A percentile compares a stretch with the other conserved stretches of the same genome.
Evolutionary conservation across 2,888 invertebrate genomes (phyloP).

Genomic region (Polymixis lichenea): DNA sequence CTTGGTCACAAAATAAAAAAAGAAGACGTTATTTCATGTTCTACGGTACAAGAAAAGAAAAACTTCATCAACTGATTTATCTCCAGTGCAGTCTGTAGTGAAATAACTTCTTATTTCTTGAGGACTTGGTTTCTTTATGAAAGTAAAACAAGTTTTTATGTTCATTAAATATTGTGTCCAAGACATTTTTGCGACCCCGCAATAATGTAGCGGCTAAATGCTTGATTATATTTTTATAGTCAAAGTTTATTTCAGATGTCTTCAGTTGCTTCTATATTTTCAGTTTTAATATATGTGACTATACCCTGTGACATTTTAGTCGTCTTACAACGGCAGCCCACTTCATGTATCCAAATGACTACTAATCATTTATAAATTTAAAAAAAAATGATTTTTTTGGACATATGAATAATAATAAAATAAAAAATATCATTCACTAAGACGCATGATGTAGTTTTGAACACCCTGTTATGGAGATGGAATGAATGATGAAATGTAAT

Average conservation of each 20-base stretch:
- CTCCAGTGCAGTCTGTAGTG: slow-evolving; percentile 25
- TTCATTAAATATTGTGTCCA: slow-evolving; percentile 35
- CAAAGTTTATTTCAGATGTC: neutral
- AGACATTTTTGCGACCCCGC: slow-evolving; percentile 33
- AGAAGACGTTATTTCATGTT: slow-evolving; percentile 29
- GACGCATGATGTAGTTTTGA: no score
- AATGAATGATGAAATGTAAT: no score
- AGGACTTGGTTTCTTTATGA: slow-evolving; percentile 34
- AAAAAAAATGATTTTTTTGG: no score
- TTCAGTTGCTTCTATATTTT: neutral
- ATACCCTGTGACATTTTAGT: no score
- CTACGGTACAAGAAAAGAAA: slow-evolving; percentile 34
- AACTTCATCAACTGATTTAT: slow-evolving; percentile 52
- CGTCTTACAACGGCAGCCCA: no score
- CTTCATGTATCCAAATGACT: no score
- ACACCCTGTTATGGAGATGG: no score
- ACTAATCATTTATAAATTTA: no score
- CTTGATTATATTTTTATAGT: slow-evolving; percentile 23
- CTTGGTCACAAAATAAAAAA: slow-evolving; percentile 23
- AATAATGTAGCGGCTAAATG: slow-evolving; percentile 21
- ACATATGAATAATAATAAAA: no score
- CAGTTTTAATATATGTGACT: neutral
- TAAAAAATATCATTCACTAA: no score
- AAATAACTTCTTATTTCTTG: slow-evolving; percentile 48
- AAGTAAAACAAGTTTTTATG: slow-evolving; percentile 33